A percentile compares a stretch with the other conserved stretches of the same genome.
These are phyloP conservation scores for Pterostichus madidus DNA, from an alignment of 2,888 invertebrate genomes.

Conservation along the genomic window DNA sequence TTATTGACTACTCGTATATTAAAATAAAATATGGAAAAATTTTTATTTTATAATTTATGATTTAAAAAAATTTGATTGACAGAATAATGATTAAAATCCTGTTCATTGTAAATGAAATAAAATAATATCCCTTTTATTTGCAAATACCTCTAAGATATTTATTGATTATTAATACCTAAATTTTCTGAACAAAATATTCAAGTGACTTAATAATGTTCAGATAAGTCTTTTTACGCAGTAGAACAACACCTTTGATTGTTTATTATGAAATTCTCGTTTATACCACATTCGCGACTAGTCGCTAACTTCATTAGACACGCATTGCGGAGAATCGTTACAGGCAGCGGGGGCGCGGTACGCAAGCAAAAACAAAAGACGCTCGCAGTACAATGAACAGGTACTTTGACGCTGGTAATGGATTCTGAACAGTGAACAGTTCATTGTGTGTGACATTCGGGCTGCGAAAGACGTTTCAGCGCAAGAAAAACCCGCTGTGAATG, in stretches of 20 bases:
- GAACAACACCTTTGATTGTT: slow-evolving; percentile 9
- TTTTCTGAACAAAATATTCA: too few relatives aligned
- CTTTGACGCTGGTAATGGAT: slow-evolving; percentile 21
- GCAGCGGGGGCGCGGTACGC: background rate
- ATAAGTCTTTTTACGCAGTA: background rate
- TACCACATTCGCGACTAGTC: slow-evolving; percentile 8
- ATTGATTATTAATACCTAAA: too few relatives aligned
- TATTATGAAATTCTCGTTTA: slow-evolving; percentile 20
- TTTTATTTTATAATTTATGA: too few relatives aligned
- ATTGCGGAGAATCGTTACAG: background rate
- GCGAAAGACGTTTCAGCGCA: slow-evolving; percentile 13
- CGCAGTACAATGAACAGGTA: slow-evolving; percentile 21
- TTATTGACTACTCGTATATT: too few relatives aligned
- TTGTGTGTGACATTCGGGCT: slow-evolving; percentile 21
- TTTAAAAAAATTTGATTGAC: too few relatives aligned
- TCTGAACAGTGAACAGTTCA: slow-evolving; percentile 25
- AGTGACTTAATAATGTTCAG: background rate
- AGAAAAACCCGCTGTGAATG: slow-evolving; percentile 11
- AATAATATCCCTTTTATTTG: too few relatives aligned
- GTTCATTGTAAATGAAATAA: too few relatives aligned
- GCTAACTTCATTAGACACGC: slow-evolving; percentile 9
- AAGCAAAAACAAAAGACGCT: slow-evolving; percentile 32
- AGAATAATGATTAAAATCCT: too few relatives aligned
- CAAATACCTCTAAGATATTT: too few relatives aligned
- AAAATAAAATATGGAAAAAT: too few relatives aligned